A percentile compares a stretch with the other conserved stretches of the same genome.
Evolutionary conservation across 2,113 vertebrate genomes (phyloP).

Genomic region (Hipposideros armiger): DNA sequence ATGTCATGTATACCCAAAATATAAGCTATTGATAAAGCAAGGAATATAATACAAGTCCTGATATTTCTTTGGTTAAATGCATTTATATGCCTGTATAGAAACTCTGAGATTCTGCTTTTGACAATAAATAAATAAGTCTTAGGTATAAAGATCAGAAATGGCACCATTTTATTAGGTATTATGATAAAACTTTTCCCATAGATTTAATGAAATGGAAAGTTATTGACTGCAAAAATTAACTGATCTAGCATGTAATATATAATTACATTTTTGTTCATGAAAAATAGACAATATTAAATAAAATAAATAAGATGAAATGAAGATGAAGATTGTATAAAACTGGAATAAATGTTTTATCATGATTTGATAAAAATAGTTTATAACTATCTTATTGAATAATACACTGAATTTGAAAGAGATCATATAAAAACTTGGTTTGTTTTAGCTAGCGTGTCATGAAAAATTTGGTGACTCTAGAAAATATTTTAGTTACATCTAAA

Average conservation of each 20-base stretch:
- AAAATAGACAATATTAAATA: constrained; percentile 31
- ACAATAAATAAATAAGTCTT: background rate
- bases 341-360: background rate
- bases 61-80: background rate
- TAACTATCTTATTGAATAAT: constrained; percentile 35
- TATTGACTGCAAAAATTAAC: constrained; percentile 34
- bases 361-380: constrained; percentile 43
- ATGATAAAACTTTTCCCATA: background rate
- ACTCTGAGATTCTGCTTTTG: background rate
- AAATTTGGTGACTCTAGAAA: constrained; percentile 51
- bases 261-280: constrained; percentile 34
- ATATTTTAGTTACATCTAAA: constrained; percentile 49
- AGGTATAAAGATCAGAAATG: constrained; percentile 12
- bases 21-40: constrained; percentile 1
- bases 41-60: background rate
- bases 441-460: constrained; percentile 5
- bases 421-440: constrained; percentile 32
- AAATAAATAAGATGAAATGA: constrained; percentile 42
- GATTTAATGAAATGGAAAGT: constrained; percentile 46
- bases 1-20: background rate
- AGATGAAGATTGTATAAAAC: background rate
- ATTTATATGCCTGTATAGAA: background rate
- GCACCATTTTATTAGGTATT: background rate
- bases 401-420: constrained; percentile 26
- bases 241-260: background rate